These are phyloP conservation scores for Dendrolimus punctatus DNA, from an alignment of 1,140 invertebrate species.

Conservation along the genomic window DNA sequence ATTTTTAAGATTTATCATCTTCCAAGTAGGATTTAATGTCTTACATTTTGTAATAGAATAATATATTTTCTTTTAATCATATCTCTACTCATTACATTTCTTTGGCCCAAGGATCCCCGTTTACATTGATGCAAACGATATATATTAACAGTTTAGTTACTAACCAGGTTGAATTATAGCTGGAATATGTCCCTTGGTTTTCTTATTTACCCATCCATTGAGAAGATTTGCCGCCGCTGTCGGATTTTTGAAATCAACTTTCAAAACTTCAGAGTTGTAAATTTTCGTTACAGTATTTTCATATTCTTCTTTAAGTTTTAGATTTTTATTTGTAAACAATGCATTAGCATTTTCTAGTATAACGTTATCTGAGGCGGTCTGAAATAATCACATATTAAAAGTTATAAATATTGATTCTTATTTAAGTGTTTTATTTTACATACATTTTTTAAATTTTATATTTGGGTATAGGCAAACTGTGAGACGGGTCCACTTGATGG, in stretches of 20 bases:
- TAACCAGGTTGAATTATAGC: slow-evolving; percentile 58
- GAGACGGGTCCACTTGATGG: too few relatives aligned
- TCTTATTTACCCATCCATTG: slow-evolving; percentile 75
- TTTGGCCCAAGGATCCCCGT: too few relatives aligned
- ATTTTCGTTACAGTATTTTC: slow-evolving; percentile 39
- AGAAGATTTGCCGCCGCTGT: slow-evolving; percentile 49
- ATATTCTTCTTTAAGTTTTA: slow-evolving; percentile 55
- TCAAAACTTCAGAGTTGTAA: slow-evolving; percentile 48
- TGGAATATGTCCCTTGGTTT: slow-evolving; percentile 73
- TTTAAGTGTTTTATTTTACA: too few relatives aligned
- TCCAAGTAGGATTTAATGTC: too few relatives aligned
- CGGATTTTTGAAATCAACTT: slow-evolving; percentile 68
- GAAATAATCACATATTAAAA: slow-evolving; percentile 13
- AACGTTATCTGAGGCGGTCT: slow-evolving; percentile 43
- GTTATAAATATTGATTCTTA: too few relatives aligned
- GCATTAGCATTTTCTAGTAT: slow-evolving; percentile 69
- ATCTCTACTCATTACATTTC: too few relatives aligned
- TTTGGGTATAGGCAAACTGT: too few relatives aligned
- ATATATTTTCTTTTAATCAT: too few relatives aligned
- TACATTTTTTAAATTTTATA: too few relatives aligned
- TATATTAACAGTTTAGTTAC: not conserved
- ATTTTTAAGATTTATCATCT: too few relatives aligned
- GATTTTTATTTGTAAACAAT: slow-evolving; percentile 69
- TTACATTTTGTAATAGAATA: too few relatives aligned
- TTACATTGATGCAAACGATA: not conserved